Base-by-base conservation (phyloP, 2,113 vertebrate genomes). In the Nerophis lumbriciformis region DNA sequence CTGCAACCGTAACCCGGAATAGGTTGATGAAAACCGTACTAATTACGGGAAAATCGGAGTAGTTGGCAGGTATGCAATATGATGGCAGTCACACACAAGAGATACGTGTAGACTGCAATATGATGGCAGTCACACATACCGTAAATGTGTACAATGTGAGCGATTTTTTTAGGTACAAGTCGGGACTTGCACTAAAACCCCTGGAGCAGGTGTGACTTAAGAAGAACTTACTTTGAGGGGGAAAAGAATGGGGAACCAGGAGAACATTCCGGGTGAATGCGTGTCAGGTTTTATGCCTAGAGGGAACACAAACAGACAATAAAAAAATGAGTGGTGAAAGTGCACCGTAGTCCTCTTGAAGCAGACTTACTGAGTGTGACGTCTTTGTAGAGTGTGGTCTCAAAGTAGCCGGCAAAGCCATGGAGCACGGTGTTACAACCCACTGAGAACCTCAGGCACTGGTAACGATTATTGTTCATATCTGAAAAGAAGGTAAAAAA, bases 211-310 rank as follows among this genome's bases (percentile, higher is more conserved):
- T 1, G 0, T 35, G 8, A 63, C 48, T 1, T 19, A 53, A 13
- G 5, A 2, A 0, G 12, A 66, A 72, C 91, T 88, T 86, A 96
- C 94, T 87, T 97, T 97, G 69, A 97, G 90, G 6, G 94, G 94
- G 81, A 97, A 97, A 37, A 97, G 89, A 69, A 97, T 97, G 42
- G 94, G 94, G 81, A 97, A 97, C 94, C 94, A 97, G 1, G 94
- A 97, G 83, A 96, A 97, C 94, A 97, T 97, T 39, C 94, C 94
- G n/a, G 94, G 93, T 16, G 94, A 97, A 78, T 97, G 94, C 0
- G 93, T 96, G 5, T 94, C 93, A 55, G 94, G 94, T 72, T 92
- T 93, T 76, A 97, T 97, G 87, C 94, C 94, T 96, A 64, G 9
- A 48, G 75, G 8, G 59, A 6, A 56, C 53, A 68, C 10, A 48